phyloP scores from a whole-genome alignment of 2,888 invertebrate genomes.

The Baronia brevicornis region DNA sequence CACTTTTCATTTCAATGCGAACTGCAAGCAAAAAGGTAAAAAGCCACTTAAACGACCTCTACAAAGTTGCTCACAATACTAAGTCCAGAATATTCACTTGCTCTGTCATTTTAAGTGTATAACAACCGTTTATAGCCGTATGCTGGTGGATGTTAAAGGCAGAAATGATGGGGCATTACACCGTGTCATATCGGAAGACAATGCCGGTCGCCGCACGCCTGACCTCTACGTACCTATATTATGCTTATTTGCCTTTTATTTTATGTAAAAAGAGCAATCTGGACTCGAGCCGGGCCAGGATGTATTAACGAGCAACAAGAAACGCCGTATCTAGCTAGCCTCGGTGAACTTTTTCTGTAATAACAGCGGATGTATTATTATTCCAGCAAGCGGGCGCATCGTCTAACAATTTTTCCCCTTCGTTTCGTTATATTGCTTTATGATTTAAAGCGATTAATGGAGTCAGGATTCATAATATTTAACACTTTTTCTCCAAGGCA shows the following conservation, averaged over 20 bases:
- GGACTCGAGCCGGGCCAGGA: conserved; percentile 31
- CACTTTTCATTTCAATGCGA: no score
- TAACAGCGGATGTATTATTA: conserved; percentile 51
- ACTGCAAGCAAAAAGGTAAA: no score
- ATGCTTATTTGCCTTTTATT: conserved; percentile 56
- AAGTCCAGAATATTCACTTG: conserved; percentile 28
- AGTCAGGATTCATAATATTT: no score
- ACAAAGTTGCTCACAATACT: conserved; percentile 49
- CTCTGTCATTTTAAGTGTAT: conserved; percentile 49
- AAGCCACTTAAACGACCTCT: conserved; percentile 20
- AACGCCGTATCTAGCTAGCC: conserved; percentile 25
- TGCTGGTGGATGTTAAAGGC: conserved; percentile 25
- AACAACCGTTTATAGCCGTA: conserved; percentile 28
- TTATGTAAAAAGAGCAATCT: conserved; percentile 47
- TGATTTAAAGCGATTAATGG: no score
- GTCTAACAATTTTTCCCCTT: no score
- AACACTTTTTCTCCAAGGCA: no score
- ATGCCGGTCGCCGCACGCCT: conserved; percentile 51
- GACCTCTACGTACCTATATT: conserved; percentile 45
- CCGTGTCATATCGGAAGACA: conserved; percentile 41
- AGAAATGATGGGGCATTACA: conserved; percentile 28
- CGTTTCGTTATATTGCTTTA: no score
- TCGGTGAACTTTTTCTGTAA: conserved; percentile 39
- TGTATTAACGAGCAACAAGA: conserved; percentile 38
- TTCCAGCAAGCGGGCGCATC: no score